These are phyloP conservation scores for Danio choprae DNA, from an alignment of 2,797 vertebrate species.

Conservation along the genomic window DNA sequence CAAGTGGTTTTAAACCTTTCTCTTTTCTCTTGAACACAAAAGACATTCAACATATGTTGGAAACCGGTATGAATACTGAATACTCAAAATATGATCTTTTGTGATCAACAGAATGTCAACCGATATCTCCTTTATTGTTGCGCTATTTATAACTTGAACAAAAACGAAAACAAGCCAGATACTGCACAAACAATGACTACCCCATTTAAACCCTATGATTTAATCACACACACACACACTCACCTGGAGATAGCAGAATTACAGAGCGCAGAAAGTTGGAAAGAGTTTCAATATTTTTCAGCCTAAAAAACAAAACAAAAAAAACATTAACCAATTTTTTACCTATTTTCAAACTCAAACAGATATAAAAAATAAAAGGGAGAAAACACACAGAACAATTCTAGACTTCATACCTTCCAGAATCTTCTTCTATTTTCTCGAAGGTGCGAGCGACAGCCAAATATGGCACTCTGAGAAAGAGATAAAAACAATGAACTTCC, in stretches of 20 bases:
- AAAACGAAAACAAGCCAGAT: not conserved
- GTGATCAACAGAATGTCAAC: too few relatives aligned
- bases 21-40: too few relatives aligned
- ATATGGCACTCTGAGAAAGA: conserved; percentile 84
- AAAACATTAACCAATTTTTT: not conserved
- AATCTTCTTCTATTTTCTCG: conserved; percentile 91
- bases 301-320: conserved; percentile 66
- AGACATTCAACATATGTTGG: too few relatives aligned
- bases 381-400: not conserved
- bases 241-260: conserved; percentile 83
- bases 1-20: too few relatives aligned
- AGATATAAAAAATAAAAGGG: not conserved
- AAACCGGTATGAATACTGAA: too few relatives aligned
- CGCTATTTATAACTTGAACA: not conserved
- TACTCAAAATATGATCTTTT: too few relatives aligned
- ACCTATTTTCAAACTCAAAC: not conserved
- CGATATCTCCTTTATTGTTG: not conserved
- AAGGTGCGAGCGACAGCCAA: conserved; percentile 90
- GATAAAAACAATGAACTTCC: not conserved
- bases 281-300: conserved; percentile 90
- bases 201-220: not conserved
- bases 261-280: conserved; percentile 89
- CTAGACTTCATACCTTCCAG: conserved; percentile 82
- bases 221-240: conserved; percentile 14
- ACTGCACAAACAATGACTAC: not conserved